Base-by-base conservation (phyloP, 2,888 invertebrate genomes). In the Caenorhabditis sp. region DNA sequence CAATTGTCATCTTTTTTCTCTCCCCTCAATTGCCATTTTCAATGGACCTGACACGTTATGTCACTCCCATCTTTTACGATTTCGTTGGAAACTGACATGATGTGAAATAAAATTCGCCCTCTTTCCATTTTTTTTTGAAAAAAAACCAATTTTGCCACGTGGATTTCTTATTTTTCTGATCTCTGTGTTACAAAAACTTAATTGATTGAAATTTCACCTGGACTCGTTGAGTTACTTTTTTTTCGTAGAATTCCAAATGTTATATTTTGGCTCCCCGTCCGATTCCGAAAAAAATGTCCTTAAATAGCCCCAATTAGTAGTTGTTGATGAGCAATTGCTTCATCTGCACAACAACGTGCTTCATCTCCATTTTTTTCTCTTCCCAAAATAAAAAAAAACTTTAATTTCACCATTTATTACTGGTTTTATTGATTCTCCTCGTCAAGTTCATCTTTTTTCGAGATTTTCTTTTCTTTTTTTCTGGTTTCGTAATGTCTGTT, bases 81-180 rank as follows among this genome's bases (percentile, higher is more conserved):
- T 31, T 31, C 4, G 31, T 53, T 50, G 12, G n/a, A 21, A 38
- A 21, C 49, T 50, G 49, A 27, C 14, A 26, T 52, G 53, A 43
- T 27, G 38, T 53, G 27, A 53, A 69, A 69, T 63, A 56, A 63
- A 43, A 49, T 63, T 68, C 60, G 60, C 60, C 68, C 20, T 59
- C 56, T 69, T 59, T 59, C n/a, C n/a, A n/a, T n/a, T n/a, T n/a
- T n/a, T n/a, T n/a, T n/a, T n/a, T n/a, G n/a, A n/a, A n/a, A n/a
- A n/a, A n/a, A n/a, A n/a, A n/a, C n/a, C n/a, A n/a, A n/a, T n/a
- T 31, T 31, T 31, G 31, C 4, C 31, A 31, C 31, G 31, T 31
- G 63, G 63, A 69, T 69, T 63, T 60, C 57, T 1, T 56, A 27
- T 31, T 23, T 61, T 58, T 59, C 20, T 17, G 31, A 31, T 7